phyloP scores from a whole-genome alignment of 2,113 vertebrate species.

The Elanus axillaris region DNA sequence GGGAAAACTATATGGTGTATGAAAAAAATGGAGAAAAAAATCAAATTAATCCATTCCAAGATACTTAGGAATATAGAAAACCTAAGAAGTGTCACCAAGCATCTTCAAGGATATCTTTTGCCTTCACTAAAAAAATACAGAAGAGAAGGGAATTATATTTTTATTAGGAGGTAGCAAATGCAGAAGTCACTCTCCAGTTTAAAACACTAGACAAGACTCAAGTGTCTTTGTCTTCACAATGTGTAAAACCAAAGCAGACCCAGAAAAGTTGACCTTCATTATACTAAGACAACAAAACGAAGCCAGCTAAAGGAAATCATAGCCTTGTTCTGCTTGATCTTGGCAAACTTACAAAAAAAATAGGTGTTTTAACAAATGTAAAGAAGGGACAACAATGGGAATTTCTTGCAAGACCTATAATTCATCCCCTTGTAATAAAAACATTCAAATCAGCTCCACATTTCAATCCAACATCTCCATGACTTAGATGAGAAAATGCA shows the following conservation, averaged over 20 bases:
- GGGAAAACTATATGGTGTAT: background rate
- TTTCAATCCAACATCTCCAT: background rate
- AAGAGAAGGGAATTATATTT: background rate
- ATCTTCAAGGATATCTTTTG: background rate
- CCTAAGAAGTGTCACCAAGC: background rate
- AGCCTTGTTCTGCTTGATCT: background rate
- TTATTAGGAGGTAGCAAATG: background rate
- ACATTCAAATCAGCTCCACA: background rate
- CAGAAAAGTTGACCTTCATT: background rate
- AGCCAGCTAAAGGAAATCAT: background rate
- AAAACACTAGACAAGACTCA: background rate
- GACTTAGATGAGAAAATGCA: background rate
- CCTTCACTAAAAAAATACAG: background rate
- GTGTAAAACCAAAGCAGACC: background rate
- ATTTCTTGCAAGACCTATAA: background rate
- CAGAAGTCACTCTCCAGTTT: background rate
- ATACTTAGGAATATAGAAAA: background rate
- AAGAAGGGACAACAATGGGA: background rate
- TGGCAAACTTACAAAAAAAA: background rate
- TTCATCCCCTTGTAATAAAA: background rate
- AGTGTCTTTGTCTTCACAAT: background rate
- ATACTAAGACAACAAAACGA: background rate
- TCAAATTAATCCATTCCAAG: background rate
- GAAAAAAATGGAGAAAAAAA: background rate
- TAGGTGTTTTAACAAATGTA: background rate